Evolutionary conservation across 2,888 invertebrate species (phyloP), one percentile per base, ranked within the genome.

Genomic region (Plemyria rubiginata): DNA sequence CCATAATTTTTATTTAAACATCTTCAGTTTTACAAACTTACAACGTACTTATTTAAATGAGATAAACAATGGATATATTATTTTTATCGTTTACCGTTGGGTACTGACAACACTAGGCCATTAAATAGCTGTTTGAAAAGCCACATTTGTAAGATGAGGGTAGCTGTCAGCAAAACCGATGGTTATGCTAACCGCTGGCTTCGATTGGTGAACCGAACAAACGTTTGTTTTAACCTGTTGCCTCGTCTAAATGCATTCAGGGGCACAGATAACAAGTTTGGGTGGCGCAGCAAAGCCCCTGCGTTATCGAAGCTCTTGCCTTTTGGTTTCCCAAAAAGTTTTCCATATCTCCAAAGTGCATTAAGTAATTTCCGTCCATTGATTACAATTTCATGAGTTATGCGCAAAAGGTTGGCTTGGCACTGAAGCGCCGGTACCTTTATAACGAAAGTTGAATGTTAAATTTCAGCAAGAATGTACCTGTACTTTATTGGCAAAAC

Each of bases 261-360:
- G 84, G 79, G 72, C 72, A 78, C 72, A 85, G 90, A 90, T 91
- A 91, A 89, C 79, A 73, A 79, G 75, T 86, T 85, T 87, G 88
- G 88, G 88, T 88, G 89, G 89, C 83, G 75, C 75, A 83, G 74
- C 78, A 9, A 28, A 28, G 11, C 76, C 78, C 84, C 78, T 79
- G 80, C 76, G 72, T 84, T 89, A 88, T 87, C 84, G 73, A 65
- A 62, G 62, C 71, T 73, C 46, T 51, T 52, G 60, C 36, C 74
- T 64, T 63, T 74, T 76, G 77, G 78, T 79, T 78, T 75, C 76
- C 77, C 71, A 75, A 76, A 76, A 73, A 72, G 73, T 72, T 75
- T 71, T 75, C 70, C 75, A 70, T 80, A 82, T 81, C 78, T 80
- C 70, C 64, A 70, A 79, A 84, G 82, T 64, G 71, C 80, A 82